Evolutionary conservation across 2,797 vertebrate genomes (phyloP), one percentile per base, ranked within the genome.

Genomic region (Labeo calbasu): DNA sequence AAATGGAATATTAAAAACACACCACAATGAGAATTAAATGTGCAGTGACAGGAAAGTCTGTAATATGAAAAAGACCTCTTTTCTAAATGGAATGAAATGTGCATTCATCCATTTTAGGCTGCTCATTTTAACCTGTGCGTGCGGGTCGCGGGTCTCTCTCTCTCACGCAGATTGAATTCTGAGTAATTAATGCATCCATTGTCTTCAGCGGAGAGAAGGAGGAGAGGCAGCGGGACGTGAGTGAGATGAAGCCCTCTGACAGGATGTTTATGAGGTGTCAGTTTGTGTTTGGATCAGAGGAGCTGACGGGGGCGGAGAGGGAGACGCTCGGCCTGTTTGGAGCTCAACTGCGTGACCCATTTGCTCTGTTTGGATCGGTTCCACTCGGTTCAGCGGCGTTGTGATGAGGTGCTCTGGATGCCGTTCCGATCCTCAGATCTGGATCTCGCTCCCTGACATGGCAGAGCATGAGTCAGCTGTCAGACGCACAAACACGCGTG

Each of bases 191-290:
- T 92, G 90, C 91, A 93, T 93, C 81, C 90, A 92, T 86, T 48
- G 59, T 83, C 81, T 76, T 65, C 40, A 21, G 23, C 12, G 1
- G 87, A 85, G 50, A 23, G 84, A 87, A 86, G 85, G 88, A 63
- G 59, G 43, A 88, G 92, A 92, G 87, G 91, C 87, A 91, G 90
- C 89, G 88, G 90, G 93, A 93, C 91, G 91, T 87, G 87, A 93
- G 93, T 93, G 88, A 91, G 92, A 91, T 93, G 91, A 94, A 88
- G 84, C 89, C 86, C 90, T 94, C 88, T 94, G 93, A 94, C 93
- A 92, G 92, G 84, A 90, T 93, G 92, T 92, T 93, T 92, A 94
- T 92, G 92, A 92, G 87, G 88, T 91, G 93, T 94, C 94, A 91
- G 87, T 87, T 89, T 91, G 79, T 88, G 91, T 94, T 92, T 92